Percentiles rank a stretch among this genome's conserved stretches.
phyloP scores from a whole-genome alignment of 2,113 vertebrate genomes.

The Ictalurus punctatus region DNA sequence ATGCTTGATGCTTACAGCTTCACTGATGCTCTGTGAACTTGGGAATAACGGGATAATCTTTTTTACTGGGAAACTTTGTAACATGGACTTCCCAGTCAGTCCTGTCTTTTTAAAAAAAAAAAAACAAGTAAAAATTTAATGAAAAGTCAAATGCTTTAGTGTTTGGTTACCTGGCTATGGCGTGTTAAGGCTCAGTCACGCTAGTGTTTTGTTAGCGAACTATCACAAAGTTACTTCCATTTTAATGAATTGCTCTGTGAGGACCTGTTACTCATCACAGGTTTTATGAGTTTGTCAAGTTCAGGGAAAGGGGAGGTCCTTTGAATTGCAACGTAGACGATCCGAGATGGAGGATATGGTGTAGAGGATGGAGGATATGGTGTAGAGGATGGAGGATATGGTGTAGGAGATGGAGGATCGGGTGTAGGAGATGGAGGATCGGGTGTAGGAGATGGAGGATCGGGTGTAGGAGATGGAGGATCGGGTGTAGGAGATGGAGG shows the following conservation, averaged over 20 bases:
- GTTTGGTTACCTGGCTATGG: neutral
- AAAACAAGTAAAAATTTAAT: too few species aligned
- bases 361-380: too few species aligned
- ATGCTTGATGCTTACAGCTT: conserved; percentile 53
- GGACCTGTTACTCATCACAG: neutral
- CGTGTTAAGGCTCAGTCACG: neutral
- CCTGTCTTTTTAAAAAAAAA: neutral
- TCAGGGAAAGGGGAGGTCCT: neutral
- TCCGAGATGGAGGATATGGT: neutral
- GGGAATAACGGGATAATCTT: conserved; percentile 29
- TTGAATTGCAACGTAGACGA: neutral
- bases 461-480: too few species aligned
- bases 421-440: too few species aligned
- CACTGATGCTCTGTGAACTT: conserved; percentile 46
- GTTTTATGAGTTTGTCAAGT: neutral
- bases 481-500: too few species aligned
- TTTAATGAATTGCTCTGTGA: neutral
- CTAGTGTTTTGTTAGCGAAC: neutral
- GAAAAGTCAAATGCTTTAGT: neutral
- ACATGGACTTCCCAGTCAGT: neutral
- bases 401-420: too few species aligned
- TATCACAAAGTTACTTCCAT: neutral
- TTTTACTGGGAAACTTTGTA: neutral
- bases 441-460: too few species aligned
- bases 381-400: too few species aligned